Conservation (phyloP, 2,113 vertebrate genomes). For the Zosterops lateralis region DNA sequence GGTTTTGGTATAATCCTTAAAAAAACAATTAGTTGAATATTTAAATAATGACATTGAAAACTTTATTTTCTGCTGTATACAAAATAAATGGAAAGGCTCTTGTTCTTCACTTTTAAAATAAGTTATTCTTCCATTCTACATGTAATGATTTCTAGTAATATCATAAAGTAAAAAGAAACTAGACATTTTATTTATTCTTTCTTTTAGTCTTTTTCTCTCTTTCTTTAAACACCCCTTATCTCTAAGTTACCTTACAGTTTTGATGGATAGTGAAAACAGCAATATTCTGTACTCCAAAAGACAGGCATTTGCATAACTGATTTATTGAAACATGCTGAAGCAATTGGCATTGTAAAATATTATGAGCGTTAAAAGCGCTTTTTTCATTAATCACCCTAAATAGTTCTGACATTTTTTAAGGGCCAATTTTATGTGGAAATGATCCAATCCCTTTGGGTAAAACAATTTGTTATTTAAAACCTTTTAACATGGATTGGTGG, state of each 20-base stretch:
- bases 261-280: neutral
- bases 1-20: neutral
- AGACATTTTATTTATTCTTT: neutral
- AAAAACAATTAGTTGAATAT: neutral
- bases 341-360: conserved; percentile 29
- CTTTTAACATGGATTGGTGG: neutral
- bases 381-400: conserved; percentile 58
- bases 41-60: neutral
- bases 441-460: conserved; percentile 44
- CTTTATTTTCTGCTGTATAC: neutral
- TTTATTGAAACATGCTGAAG: conserved; percentile 45
- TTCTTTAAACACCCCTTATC: neutral
- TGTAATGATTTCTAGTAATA: neutral
- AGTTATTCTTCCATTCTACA: neutral
- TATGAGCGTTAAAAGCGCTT: neutral
- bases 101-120: neutral
- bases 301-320: neutral
- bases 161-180: neutral
- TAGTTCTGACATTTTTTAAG: conserved; percentile 51
- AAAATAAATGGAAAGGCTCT: neutral
- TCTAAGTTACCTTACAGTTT: neutral
- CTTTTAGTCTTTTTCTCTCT: neutral
- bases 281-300: neutral
- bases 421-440: conserved; percentile 46
- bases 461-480: conserved; percentile 56